Conservation (phyloP, 2,888 invertebrate genomes). For the Xestobium rufovillosum region DNA sequence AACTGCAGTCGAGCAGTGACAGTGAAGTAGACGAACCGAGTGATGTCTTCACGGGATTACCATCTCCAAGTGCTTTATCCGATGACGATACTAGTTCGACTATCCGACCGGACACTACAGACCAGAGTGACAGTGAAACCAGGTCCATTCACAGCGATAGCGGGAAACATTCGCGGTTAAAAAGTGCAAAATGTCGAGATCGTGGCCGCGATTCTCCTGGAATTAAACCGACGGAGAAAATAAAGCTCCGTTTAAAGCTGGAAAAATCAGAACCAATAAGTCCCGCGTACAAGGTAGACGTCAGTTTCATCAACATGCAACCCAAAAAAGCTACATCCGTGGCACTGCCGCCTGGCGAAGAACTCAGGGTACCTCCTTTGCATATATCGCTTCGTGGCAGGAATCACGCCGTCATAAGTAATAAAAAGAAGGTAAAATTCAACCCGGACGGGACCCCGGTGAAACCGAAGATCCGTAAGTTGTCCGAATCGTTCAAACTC, state of each 20-base stretch:
- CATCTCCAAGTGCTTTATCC: constrained; percentile 40
- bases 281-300: constrained; percentile 73
- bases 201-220: constrained; percentile 39
- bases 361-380: constrained; percentile 77
- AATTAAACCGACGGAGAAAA: constrained; percentile 57
- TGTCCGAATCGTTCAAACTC: constrained; percentile 1
- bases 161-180: constrained; percentile 25
- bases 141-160: constrained; percentile 36
- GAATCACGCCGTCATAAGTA: constrained; percentile 77
- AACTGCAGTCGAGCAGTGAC: constrained; percentile 62
- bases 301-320: constrained; percentile 62
- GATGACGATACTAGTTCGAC: constrained; percentile 54
- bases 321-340: constrained; percentile 40
- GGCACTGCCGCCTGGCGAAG: constrained; percentile 46
- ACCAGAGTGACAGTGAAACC: constrained; percentile 41
- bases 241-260: constrained; percentile 73
- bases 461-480: constrained; percentile 4
- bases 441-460: constrained; percentile 13
- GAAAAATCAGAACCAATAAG: constrained; percentile 76
- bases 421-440: constrained; percentile 50
- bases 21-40: constrained; percentile 40
- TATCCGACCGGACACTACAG: constrained; percentile 43
- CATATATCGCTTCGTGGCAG: constrained; percentile 81
- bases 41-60: constrained; percentile 41
- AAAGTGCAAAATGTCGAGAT: constrained; percentile 23